Evolutionary conservation across 2,113 vertebrate species (phyloP).

Genomic region (Thinocorus orbignyianus): DNA sequence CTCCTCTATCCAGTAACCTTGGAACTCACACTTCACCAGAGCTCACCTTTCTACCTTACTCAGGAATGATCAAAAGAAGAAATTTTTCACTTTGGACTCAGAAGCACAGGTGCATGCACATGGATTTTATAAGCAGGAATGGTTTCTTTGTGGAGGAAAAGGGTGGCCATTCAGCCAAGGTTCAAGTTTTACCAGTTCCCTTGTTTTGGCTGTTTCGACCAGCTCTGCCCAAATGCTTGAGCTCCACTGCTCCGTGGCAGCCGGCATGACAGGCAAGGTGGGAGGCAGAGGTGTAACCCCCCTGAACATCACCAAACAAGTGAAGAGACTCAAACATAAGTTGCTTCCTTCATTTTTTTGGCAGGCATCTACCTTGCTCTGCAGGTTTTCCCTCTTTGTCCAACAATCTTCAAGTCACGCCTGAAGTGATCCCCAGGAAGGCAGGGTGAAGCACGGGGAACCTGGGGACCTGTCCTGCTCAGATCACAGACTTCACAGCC

Average conservation of each 20-base stretch:
- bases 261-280: rapidly evolving
- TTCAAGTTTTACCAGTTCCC: background rate
- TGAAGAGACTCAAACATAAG: background rate
- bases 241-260: background rate
- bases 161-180: background rate
- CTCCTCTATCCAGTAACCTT: background rate
- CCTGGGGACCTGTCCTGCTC: background rate
- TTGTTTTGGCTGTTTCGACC: background rate
- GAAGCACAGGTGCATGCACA: background rate
- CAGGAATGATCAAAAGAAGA: background rate
- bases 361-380: background rate
- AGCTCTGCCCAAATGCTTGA: background rate
- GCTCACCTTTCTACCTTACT: background rate
- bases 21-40: background rate
- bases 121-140: background rate
- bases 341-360: background rate
- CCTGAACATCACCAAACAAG: background rate
- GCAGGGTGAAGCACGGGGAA: background rate
- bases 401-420: background rate
- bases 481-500: background rate
- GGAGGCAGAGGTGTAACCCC: background rate
- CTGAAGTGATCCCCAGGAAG: background rate
- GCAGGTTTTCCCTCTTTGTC: conserved; percentile 14
- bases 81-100: background rate
- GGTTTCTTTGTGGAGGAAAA: background rate